Percentiles rank a stretch among this genome's conserved stretches.
Conservation (phyloP, 2,888 invertebrate genomes). For the Melanotus villosus region DNA sequence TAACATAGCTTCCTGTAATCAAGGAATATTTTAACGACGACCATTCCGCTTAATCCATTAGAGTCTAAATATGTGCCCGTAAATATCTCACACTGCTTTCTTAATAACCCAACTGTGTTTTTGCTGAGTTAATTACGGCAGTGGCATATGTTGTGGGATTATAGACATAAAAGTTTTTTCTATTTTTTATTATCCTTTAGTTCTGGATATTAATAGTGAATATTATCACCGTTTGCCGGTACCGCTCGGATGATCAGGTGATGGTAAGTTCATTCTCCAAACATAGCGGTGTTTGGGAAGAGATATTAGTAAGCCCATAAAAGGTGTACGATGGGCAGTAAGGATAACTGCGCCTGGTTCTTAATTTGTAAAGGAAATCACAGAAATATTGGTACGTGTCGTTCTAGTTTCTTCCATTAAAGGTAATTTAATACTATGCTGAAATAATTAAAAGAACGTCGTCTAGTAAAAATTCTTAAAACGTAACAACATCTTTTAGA, state of each 20-base stretch:
- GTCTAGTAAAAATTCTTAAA: too few relatives aligned
- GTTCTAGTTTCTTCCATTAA: conserved; percentile 6
- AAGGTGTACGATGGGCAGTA: neutral
- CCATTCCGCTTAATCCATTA: conserved; percentile 51
- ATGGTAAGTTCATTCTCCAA: neutral
- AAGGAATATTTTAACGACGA: conserved; percentile 51
- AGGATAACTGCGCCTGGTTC: too few relatives aligned
- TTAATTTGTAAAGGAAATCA: too few relatives aligned
- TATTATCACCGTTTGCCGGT: conserved; percentile 29
- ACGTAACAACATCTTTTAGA: neutral
- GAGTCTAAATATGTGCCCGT: conserved; percentile 42
- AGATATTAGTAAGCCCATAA: neutral
- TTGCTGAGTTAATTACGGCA: conserved; percentile 42
- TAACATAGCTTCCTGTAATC: conserved; percentile 53
- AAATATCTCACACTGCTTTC: conserved; percentile 46
- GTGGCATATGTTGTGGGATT: conserved; percentile 40
- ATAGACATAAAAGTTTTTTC: conserved; percentile 25
- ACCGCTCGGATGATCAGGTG: neutral
- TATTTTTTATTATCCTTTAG: too few relatives aligned
- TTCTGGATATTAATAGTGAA: conserved; percentile 28
- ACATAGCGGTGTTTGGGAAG: conserved; percentile 9
- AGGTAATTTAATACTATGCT: too few relatives aligned
- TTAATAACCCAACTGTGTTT: conserved; percentile 44
- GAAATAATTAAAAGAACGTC: too few relatives aligned
- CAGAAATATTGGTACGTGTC: conserved; percentile 9